Evolutionary conservation across 2,113 vertebrate species (phyloP), one percentile per base, ranked within the genome.

Genomic region (Lophochroa leadbeateri): DNA sequence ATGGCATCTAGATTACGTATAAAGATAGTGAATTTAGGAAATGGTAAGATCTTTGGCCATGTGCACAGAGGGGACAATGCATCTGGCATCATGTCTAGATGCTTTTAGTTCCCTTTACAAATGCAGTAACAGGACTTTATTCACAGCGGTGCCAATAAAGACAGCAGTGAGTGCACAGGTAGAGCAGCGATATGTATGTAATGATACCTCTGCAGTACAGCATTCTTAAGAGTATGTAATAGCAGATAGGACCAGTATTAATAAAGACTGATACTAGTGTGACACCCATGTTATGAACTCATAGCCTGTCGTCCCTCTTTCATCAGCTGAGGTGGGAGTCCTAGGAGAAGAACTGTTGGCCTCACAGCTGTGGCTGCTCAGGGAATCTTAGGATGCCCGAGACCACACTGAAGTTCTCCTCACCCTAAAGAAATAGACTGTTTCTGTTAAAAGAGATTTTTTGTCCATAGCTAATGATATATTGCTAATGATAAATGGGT

Each of bases 101-200:
- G 41, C 17, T 55, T 61, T 69, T 41, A 63, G 4, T 4, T 61
- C 11, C 28, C 24, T 63, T 72, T 55, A 29, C 12, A 44, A n/a
- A 55, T 4, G 19, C 14, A 44, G 29, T 19, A 31, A 11, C 35
- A 53, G 23, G 64, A 67, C 2, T 25, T 69, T n/a, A 7, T 41
- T 75, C 24, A 8, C 13, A 33, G 31, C 58, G 24, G 27, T 8
- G n/a, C 28, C 55, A 33, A 6, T 20, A 49, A 47, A 68, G 41
- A 31, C 0, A 1, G 12, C 25, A 25, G 43, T 0, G 28, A 57
- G 28, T 4, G 28, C 37, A 44, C 1, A 13, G 33, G 7, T 6
- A 46, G 17, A 50, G 39, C 46, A 33, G 44, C 1, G 2, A 46
- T 7, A 19, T 11, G 58, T 28, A 8, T 27, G 21, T 10, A 17